phyloP scores from a whole-genome alignment of 2,797 vertebrate species.

The Takifugu ocellatus region DNA sequence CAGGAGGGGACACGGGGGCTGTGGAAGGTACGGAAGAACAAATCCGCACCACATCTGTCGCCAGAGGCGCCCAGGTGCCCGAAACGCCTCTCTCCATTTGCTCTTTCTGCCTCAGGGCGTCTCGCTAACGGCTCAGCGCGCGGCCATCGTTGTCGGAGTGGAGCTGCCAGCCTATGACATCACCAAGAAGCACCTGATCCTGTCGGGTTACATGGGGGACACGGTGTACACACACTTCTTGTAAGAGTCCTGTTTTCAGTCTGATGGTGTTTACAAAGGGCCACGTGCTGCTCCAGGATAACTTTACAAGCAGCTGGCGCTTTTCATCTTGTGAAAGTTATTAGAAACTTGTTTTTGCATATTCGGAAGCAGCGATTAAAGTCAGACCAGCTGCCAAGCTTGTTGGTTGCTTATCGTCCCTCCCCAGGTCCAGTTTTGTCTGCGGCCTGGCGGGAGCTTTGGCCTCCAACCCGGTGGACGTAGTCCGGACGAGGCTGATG shows the following conservation, averaged over 20 bases:
- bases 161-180: slow-evolving; percentile 95
- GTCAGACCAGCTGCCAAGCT: no score
- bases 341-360: no score
- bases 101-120: slow-evolving; percentile 80
- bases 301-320: no score
- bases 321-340: no score
- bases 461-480: slow-evolving; percentile 94
- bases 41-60: neutral
- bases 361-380: no score
- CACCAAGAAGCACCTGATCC: slow-evolving; percentile 93
- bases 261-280: neutral
- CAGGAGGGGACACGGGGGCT: slow-evolving; percentile 91
- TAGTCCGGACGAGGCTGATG: slow-evolving; percentile 96
- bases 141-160: slow-evolving; percentile 93
- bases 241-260: slow-evolving; percentile 63
- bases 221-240: slow-evolving; percentile 91
- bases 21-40: slow-evolving; percentile 82
- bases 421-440: slow-evolving; percentile 86
- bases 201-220: slow-evolving; percentile 90
- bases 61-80: no score
- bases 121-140: slow-evolving; percentile 91
- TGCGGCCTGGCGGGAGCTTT: slow-evolving; percentile 92
- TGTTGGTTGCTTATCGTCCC: neutral
- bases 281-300: no score
- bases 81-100: no score